Conservation (phyloP, 2,888 invertebrate species). For the Troilus luridus region DNA sequence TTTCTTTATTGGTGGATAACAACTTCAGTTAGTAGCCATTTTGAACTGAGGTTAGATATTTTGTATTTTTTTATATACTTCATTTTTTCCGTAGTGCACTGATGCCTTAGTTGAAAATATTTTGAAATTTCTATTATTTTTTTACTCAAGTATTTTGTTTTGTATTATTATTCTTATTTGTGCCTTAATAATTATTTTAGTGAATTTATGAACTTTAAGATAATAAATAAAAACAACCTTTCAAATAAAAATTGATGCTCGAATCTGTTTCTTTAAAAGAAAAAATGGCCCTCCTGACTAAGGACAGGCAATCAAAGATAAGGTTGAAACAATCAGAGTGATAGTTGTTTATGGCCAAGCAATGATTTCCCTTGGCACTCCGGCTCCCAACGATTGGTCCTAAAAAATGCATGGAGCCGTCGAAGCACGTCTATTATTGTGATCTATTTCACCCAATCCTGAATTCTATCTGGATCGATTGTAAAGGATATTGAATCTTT, state of each 20-base stretch:
- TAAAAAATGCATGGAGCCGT: not conserved
- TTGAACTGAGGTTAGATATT: too few species aligned
- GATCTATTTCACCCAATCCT: not conserved
- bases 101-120: too few species aligned
- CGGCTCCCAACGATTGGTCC: not conserved
- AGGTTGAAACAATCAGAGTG: not conserved
- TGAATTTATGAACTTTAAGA: too few species aligned
- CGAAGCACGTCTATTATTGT: not conserved
- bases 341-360: not conserved
- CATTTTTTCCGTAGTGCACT: too few species aligned
- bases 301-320: not conserved
- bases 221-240: not conserved
- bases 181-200: too few species aligned
- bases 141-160: too few species aligned
- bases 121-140: too few species aligned
- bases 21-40: too few species aligned
- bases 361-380: conserved; percentile 8
- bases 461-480: not conserved
- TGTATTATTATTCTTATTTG: too few species aligned
- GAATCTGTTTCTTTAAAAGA: not conserved
- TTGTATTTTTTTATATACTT: too few species aligned
- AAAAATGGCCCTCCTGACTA: not conserved
- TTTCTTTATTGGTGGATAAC: too few species aligned
- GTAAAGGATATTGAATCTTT: too few species aligned
- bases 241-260: not conserved